Conservation (phyloP, 1,140 invertebrate species). For the Hesperophylax magnus region DNA sequence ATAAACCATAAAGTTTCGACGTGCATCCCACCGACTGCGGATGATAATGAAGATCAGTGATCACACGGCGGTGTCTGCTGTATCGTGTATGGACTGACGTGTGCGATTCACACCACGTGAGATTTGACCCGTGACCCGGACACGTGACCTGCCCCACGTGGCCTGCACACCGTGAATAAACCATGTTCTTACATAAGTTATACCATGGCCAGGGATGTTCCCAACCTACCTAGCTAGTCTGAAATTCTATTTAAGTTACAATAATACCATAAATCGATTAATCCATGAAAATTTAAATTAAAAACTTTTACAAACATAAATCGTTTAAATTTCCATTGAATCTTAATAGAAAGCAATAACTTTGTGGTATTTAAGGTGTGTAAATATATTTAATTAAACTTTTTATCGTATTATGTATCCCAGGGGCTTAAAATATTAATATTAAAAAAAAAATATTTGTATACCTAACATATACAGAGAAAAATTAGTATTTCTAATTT, state of each 20-base stretch:
- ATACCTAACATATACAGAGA: too few relatives aligned
- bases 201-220: too few relatives aligned
- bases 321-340: background rate
- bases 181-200: background rate
- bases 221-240: background rate
- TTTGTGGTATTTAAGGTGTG: too few relatives aligned
- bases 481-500: too few relatives aligned
- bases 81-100: background rate
- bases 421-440: too few relatives aligned
- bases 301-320: background rate
- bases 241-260: background rate
- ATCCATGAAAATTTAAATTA: background rate
- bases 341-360: background rate
- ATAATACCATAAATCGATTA: background rate
- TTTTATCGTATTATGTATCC: too few relatives aligned
- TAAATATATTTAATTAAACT: too few relatives aligned
- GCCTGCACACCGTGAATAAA: background rate
- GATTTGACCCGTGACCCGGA: background rate
- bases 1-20: too few relatives aligned
- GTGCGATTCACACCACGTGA: conserved; percentile 9
- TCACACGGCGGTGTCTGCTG: background rate
- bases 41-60: background rate
- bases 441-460: too few relatives aligned
- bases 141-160: conserved; percentile 24
- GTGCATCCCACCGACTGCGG: too few relatives aligned